Base-by-base conservation (phyloP, 2,888 invertebrate genomes). In the Platycheirus albimanus region DNA sequence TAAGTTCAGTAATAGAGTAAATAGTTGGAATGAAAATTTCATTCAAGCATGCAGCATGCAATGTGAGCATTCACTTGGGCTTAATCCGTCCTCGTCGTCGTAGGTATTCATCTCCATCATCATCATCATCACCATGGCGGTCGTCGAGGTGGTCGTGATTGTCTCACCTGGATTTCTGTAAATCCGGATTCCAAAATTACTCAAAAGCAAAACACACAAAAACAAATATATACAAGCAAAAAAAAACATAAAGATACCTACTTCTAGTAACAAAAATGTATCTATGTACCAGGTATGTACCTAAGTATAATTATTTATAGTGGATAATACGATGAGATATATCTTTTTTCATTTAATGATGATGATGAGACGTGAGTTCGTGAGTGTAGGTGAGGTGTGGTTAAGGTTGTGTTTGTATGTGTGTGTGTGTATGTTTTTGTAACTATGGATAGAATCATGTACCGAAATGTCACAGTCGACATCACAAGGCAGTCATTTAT, bases 401-500 rank as follows among this genome's bases (percentile, higher is more conserved):
- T n/a, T n/a, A n/a, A n/a, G n/a, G n/a, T n/a, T n/a, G n/a, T n/a
- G n/a, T n/a, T n/a, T 41, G 67, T 38, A 24, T n/a, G n/a, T 54
- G 41, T 28, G 7, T 36, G 33, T 24, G 52, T 41, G 24, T 58
- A 28, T 41, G 15, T 20, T 17, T 58, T 51, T 47, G 17, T 36
- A 51, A 61, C 38, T 15, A 61, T 56, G 36, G 19, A 52, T 64
- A 74, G 41, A 58, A 36, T 52, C 51, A 43, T 41, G 74, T 28
- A 75, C 56, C 64, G 56, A 69, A 83, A 64, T 83, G 72, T 83
- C 83, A 83, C 83, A 83, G 78, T 72, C 64, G 77, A 74, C 83
- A 72, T 83, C 78, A 74, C 83, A 83, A 69, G 74, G 83, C 74
- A 69, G 72, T 52, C 78, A 63, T 83, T 83, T 77, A 72, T 83